Conservation (phyloP, 1,140 invertebrate genomes). For the Trinorchestia longiramus region DNA sequence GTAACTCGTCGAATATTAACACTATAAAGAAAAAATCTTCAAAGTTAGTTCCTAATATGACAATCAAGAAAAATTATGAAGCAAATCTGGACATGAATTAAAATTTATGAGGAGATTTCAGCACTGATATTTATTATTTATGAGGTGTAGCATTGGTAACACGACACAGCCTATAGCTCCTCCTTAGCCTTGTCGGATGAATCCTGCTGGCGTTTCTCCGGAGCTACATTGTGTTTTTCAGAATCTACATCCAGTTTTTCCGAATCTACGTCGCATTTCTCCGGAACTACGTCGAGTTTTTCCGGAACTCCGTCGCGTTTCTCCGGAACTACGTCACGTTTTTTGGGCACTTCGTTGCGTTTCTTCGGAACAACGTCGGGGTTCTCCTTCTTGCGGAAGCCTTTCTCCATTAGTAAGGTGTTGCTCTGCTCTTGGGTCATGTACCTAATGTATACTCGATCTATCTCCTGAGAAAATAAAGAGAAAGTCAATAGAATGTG, state of each 20-base stretch:
- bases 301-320: neutral
- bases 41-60: neutral
- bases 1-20: neutral
- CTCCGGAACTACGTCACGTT: neutral
- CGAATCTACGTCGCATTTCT: neutral
- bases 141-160: neutral
- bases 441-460: conserved; percentile 76
- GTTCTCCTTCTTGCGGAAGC: conserved; percentile 73
- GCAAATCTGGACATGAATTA: neutral
- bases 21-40: neutral
- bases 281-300: neutral
- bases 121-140: neutral
- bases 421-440: conserved; percentile 78
- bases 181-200: neutral
- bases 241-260: too few species aligned
- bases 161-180: neutral
- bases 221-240: neutral
- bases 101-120: neutral
- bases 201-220: neutral
- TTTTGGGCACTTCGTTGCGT: neutral
- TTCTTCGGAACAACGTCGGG: conserved; percentile 57
- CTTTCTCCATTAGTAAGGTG: conserved; percentile 75
- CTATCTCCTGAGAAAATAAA: conserved; percentile 72
- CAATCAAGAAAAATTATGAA: neutral
- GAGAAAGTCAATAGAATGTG: conserved; percentile 75